Conservation (phyloP, 2,113 vertebrate genomes). For the Cyanocitta stelleri region DNA sequence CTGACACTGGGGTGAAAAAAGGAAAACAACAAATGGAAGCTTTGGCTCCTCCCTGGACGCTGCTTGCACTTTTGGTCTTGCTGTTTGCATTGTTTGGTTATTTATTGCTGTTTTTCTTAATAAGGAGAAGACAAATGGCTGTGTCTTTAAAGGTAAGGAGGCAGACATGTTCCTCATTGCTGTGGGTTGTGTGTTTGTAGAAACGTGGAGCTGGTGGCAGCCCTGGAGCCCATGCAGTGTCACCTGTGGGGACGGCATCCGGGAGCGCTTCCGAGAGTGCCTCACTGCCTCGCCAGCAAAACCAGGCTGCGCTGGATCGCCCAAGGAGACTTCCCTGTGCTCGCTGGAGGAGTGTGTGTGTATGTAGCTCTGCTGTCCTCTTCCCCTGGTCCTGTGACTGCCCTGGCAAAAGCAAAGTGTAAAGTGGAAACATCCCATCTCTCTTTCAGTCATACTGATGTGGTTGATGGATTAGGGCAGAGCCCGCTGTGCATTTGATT, state of each 20-base stretch:
- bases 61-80: background rate
- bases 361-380: conserved; percentile 60
- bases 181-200: conserved; percentile 67
- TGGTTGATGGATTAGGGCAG: background rate
- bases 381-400: accelerated
- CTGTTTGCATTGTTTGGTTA: background rate
- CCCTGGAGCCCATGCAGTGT: conserved; percentile 90
- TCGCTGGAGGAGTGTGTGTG: conserved; percentile 88
- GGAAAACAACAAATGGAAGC: background rate
- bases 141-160: background rate
- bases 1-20: background rate
- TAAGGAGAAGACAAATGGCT: background rate
- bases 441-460: background rate
- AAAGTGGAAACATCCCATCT: background rate
- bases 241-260: conserved; percentile 87
- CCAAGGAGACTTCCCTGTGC: conserved; percentile 83
- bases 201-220: conserved; percentile 87
- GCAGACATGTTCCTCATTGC: background rate
- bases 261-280: conserved; percentile 85
- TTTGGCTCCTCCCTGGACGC: background rate
- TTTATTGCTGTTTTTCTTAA: background rate
- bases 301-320: conserved; percentile 76
- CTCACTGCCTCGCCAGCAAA: conserved; percentile 75
- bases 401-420: background rate
- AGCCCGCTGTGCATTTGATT: background rate